Evolutionary conservation across 2,888 invertebrate genomes (phyloP).

Genomic region (Aphidius colemani): DNA sequence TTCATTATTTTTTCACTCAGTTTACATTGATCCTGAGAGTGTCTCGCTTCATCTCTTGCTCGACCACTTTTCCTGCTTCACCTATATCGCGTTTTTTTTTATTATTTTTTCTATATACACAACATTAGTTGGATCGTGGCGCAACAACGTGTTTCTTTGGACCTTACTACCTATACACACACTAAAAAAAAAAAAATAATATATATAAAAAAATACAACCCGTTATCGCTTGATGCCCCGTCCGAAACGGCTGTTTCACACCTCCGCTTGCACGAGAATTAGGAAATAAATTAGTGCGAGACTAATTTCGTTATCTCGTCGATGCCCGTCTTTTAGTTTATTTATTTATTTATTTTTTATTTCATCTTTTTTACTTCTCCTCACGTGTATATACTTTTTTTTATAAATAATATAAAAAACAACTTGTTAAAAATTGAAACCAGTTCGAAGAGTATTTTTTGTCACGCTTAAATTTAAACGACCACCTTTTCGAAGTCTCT

Average conservation of each 20-base stretch:
- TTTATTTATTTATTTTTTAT: slow-evolving; percentile 15
- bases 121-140: too few species aligned
- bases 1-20: slow-evolving; percentile 16
- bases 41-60: slow-evolving; percentile 15
- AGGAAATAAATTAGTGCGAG: slow-evolving; percentile 59
- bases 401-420: too few species aligned
- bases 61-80: slow-evolving; percentile 26
- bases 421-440: slow-evolving; percentile 15
- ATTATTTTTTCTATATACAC: slow-evolving; percentile 1
- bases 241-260: slow-evolving; percentile 58
- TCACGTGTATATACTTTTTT: neutral
- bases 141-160: slow-evolving; percentile 7
- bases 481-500: slow-evolving; percentile 24
- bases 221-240: slow-evolving; percentile 55
- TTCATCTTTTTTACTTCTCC: slow-evolving; percentile 1
- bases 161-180: slow-evolving; percentile 17
- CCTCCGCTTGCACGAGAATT: slow-evolving; percentile 58
- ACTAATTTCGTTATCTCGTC: slow-evolving; percentile 59
- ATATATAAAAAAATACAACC: slow-evolving; percentile 32
- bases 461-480: slow-evolving; percentile 26
- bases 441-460: slow-evolving; percentile 28
- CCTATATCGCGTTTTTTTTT: slow-evolving; percentile 27
- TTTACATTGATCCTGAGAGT: slow-evolving; percentile 14
- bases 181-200: too few species aligned
- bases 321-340: slow-evolving; percentile 45